Evolutionary conservation across 2,113 vertebrate genomes (phyloP), one percentile per base, ranked within the genome.

Genomic region (Ophiodon elongatus): DNA sequence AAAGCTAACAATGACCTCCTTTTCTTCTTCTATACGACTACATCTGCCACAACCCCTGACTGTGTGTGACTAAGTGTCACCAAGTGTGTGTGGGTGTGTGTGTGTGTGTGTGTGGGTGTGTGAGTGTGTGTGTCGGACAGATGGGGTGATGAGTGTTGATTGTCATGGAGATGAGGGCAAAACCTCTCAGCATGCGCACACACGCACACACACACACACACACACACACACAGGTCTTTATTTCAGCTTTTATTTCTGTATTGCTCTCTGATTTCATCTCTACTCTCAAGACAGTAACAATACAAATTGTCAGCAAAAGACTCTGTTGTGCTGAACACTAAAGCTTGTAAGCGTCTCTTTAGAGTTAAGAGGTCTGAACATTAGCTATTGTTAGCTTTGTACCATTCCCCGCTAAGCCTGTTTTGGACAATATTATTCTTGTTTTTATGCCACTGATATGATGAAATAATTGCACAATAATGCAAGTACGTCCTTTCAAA

Each of bases 31-130:
- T 66, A 68, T 67, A 71, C 79, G 70, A 31, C 80, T 87, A 84
- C 91, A 93, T 93, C 92, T 93, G 91, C 85, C 85, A 80, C 73
- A 27, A 74, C 91, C 90, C 90, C 90, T 80, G 73, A 66, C 89
- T 82, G 89, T 73, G 88, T 92, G 92, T 92, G 90, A 91, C 92
- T 86, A 47, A 21, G 65, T 29, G 65, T 74, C 65, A 17, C 57
- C 50, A 54, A 52, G 21, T 23, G 43, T 59, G 83, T 72, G 71
- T 64, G 45, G 37, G 66, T 85, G 85, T 79, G 71, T 50, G 80
- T 59, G 83, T 69, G 72, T 65, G 52, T 31, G 67, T 78, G 62
- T 65, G 71, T 73, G 43, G 63, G 60, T 67, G 65, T 56, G 80
- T 70, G 66, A 63, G 82, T 60, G 84, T 73, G 73, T 66, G 75